These are phyloP conservation scores for Cryptotermes secundus DNA, from an alignment of 1,140 invertebrate genomes.

Conservation along the genomic window DNA sequence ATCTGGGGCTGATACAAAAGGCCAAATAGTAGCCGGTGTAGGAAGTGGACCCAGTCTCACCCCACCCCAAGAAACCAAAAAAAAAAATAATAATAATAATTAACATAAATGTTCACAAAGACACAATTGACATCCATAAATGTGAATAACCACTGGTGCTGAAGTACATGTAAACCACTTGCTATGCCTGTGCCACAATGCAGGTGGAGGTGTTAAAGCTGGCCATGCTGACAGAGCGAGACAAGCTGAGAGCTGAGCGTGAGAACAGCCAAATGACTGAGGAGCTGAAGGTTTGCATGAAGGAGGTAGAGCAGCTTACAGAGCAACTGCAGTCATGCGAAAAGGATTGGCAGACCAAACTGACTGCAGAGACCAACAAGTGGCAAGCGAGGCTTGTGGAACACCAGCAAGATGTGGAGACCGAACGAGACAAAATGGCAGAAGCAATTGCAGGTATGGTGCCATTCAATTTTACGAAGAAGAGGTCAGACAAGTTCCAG, in stretches of 20 bases:
- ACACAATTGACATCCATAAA: too few relatives aligned
- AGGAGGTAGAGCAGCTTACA: neutral
- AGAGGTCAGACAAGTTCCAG: too few relatives aligned
- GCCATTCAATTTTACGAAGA: too few relatives aligned
- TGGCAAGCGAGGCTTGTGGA: neutral
- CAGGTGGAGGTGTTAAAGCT: constrained; percentile 4
- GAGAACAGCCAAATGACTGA: neutral
- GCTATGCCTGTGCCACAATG: neutral
- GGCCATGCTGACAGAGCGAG: neutral
- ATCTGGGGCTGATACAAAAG: too few relatives aligned
- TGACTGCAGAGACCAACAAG: neutral
- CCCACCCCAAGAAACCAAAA: too few relatives aligned
- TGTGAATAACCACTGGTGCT: too few relatives aligned
- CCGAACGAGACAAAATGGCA: neutral
- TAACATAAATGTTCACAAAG: too few relatives aligned
- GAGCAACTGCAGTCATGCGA: neutral
- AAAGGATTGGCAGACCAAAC: neutral
- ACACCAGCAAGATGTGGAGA: neutral
- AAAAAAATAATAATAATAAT: too few relatives aligned
- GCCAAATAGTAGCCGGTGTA: too few relatives aligned
- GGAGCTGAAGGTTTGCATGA: neutral
- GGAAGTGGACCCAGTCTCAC: too few relatives aligned
- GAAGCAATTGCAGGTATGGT: neutral
- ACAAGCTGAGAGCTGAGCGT: neutral
- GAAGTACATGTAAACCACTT: too few relatives aligned